Evolutionary conservation across 2,888 invertebrate genomes (phyloP).

Genomic region (Hypolimnas misippus): DNA sequence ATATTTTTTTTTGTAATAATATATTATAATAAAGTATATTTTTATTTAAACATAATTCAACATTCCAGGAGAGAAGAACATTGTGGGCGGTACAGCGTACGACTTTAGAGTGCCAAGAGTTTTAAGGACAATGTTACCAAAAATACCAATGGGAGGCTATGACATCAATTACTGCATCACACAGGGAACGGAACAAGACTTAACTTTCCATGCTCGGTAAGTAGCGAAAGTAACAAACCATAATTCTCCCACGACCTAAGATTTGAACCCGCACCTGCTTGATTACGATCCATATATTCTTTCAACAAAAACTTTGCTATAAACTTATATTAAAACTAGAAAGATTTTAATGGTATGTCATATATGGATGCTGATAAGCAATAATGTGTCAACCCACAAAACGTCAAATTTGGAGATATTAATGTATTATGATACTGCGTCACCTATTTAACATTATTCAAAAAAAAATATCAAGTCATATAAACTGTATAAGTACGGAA

Average conservation of each 20-base stretch:
- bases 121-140: constrained; percentile 87
- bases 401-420: no score
- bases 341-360: no score
- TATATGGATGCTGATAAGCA: no score
- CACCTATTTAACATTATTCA: no score
- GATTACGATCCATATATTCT: not conserved
- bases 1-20: no score
- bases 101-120: constrained; percentile 88
- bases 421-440: no score
- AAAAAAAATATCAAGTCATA: no score
- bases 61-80: constrained; percentile 87
- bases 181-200: constrained; percentile 80
- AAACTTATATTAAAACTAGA: no score
- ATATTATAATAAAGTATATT: not conserved
- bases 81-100: constrained; percentile 88
- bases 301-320: not conserved
- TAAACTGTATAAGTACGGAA: no score
- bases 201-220: constrained; percentile 86
- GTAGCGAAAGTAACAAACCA: constrained; percentile 2
- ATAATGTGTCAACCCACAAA: no score
- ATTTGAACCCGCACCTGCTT: constrained; percentile 6
- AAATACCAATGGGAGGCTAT: constrained; percentile 88
- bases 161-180: constrained; percentile 93
- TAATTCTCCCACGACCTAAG: constrained; percentile 3
- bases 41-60: constrained; percentile 8